These are phyloP conservation scores for Teleogryllus oceanicus DNA, from an alignment of 2,888 invertebrate species.

Conservation along the genomic window DNA sequence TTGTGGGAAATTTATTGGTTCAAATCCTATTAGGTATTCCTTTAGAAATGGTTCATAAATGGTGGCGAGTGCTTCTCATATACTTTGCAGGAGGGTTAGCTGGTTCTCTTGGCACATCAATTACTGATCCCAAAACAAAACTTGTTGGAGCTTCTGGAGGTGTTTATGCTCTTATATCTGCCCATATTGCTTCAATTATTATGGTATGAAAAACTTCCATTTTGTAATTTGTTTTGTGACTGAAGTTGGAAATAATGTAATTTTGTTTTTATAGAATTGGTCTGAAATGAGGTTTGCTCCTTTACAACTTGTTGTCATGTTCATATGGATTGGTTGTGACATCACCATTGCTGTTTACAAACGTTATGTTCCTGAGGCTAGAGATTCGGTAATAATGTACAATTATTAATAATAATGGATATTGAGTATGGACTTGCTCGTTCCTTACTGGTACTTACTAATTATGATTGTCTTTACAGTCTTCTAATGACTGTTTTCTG, in stretches of 20 bases:
- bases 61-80: slow-evolving; percentile 84
- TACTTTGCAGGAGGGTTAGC: slow-evolving; percentile 82
- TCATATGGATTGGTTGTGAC: slow-evolving; percentile 77
- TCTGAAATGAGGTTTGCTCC: slow-evolving; percentile 92
- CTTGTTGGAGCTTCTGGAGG: slow-evolving; percentile 94
- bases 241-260: not conserved
- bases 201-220: slow-evolving; percentile 58
- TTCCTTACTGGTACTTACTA: too few species aligned
- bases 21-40: slow-evolving; percentile 92
- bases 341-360: slow-evolving; percentile 88
- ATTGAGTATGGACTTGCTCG: too few species aligned
- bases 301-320: slow-evolving; percentile 76
- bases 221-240: slow-evolving; percentile 12
- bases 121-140: slow-evolving; percentile 72
- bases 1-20: slow-evolving; percentile 84
- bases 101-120: slow-evolving; percentile 77
- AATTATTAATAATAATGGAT: too few species aligned
- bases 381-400: slow-evolving; percentile 44
- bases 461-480: too few species aligned
- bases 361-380: slow-evolving; percentile 66
- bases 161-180: slow-evolving; percentile 89
- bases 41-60: slow-evolving; percentile 92
- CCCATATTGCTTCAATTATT: slow-evolving; percentile 87
- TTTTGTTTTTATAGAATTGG: slow-evolving; percentile 75
- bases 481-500: too few species aligned